phyloP scores from a whole-genome alignment of 1,140 invertebrate species.

The Drosophila orena region DNA sequence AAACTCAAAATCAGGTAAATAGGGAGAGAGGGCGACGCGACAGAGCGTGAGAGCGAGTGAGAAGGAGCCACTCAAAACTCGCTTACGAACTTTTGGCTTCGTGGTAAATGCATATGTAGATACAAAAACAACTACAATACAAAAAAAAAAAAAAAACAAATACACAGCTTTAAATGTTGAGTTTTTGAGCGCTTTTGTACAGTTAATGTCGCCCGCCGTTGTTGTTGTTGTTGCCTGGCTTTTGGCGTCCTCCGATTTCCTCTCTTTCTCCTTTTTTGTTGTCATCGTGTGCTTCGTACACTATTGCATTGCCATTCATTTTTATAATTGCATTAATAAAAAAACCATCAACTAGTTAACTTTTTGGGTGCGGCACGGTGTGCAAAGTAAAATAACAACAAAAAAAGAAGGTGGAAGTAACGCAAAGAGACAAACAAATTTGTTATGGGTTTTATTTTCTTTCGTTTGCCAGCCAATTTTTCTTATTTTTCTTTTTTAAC shows the following conservation, averaged over 20 bases:
- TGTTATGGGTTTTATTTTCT: slow-evolving; percentile 25
- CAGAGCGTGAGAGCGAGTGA: slow-evolving; percentile 9
- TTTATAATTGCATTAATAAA: not conserved
- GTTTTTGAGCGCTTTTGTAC: slow-evolving; percentile 37
- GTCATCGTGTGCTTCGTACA: slow-evolving; percentile 41
- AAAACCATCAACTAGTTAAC: slow-evolving; percentile 15
- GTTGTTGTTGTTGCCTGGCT: slow-evolving; percentile 21
- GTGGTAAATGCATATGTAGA: slow-evolving; percentile 54
- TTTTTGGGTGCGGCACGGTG: slow-evolving; percentile 37
- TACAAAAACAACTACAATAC: slow-evolving; percentile 13
- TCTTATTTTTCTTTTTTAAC: slow-evolving; percentile 1
- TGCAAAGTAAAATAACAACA: not conserved
- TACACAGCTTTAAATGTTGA: slow-evolving; percentile 32
- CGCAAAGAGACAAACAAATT: slow-evolving; percentile 16
- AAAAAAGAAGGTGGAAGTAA: slow-evolving; percentile 14
- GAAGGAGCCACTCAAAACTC: slow-evolving; percentile 25
- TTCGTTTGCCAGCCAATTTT: slow-evolving; percentile 38
- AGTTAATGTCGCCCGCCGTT: slow-evolving; percentile 18
- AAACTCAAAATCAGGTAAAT: slow-evolving; percentile 39
- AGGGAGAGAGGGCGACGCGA: slow-evolving; percentile 15
- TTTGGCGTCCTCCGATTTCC: slow-evolving; percentile 20
- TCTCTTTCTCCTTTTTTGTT: slow-evolving; percentile 43
- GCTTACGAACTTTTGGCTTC: slow-evolving; percentile 55
- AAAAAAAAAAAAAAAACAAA: slow-evolving; percentile 1
- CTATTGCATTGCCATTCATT: slow-evolving; percentile 22